phyloP scores from a whole-genome alignment of 2,113 vertebrate species.

The Electrona antarctica region DNA sequence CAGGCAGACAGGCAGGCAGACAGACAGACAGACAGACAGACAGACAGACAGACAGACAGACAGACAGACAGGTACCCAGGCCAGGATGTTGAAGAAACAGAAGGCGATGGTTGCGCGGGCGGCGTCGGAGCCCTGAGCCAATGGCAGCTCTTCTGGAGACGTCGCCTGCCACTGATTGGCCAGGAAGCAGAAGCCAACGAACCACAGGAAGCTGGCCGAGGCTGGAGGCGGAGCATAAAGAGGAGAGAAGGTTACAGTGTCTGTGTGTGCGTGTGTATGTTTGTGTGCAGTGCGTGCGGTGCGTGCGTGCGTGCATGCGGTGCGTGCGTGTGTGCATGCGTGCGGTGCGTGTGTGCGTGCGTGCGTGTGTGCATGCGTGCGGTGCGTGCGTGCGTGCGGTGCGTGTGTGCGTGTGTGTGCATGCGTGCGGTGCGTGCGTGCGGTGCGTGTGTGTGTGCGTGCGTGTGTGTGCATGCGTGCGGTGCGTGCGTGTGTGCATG shows the following conservation, averaged over 20 bases:
- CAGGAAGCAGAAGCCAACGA: constrained; percentile 81
- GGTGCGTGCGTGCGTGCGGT: too few species aligned
- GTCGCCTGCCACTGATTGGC: constrained; percentile 81
- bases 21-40: neutral
- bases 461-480: too few species aligned
- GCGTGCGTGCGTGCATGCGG: neutral
- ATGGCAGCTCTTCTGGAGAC: constrained; percentile 71
- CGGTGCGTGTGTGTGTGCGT: too few species aligned
- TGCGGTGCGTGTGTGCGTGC: neutral
- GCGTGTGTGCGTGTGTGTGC: too few species aligned
- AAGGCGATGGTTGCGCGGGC: constrained; percentile 85
- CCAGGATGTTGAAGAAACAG: constrained; percentile 91
- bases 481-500: too few species aligned
- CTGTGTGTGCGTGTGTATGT: neutral
- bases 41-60: neutral
- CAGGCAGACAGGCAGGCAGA: too few species aligned
- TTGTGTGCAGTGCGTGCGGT: neutral
- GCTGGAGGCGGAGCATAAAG: constrained; percentile 45
- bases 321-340: neutral
- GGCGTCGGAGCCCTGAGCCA: constrained; percentile 85
- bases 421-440: too few species aligned
- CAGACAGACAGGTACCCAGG: constrained; percentile 82
- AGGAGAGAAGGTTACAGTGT: neutral
- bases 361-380: too few species aligned
- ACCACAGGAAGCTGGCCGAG: constrained; percentile 77